phyloP scores from a whole-genome alignment of 1,140 invertebrate genomes.

The Scylla paramamosain region DNA sequence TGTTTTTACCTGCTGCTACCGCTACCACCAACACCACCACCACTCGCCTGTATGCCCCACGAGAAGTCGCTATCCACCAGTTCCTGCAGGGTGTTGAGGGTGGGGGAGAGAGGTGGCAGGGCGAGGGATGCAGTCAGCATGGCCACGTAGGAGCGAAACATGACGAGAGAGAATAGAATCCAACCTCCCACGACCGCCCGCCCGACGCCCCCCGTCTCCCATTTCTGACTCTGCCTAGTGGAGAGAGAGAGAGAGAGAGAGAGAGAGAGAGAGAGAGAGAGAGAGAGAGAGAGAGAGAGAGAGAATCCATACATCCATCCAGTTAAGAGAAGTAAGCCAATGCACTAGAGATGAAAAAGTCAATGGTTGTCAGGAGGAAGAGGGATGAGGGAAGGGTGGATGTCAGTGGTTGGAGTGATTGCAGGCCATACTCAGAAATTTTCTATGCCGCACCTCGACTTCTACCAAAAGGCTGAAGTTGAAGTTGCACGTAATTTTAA shows the following conservation, averaged over 20 bases:
- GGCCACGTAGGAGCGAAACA: slow-evolving; percentile 58
- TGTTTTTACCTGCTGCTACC: too few relatives aligned
- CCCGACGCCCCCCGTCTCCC: neutral
- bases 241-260: neutral
- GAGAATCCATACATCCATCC: too few relatives aligned
- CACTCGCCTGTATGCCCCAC: slow-evolving; percentile 67
- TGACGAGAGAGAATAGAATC: slow-evolving; percentile 62
- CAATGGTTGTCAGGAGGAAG: too few relatives aligned
- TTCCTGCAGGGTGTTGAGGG: slow-evolving; percentile 59
- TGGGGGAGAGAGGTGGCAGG: slow-evolving; percentile 57
- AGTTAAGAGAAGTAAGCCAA: too few relatives aligned
- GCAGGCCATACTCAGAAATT: too few relatives aligned
- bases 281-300: neutral
- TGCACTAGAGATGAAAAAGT: too few relatives aligned
- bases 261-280: neutral
- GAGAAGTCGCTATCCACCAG: slow-evolving; percentile 44
- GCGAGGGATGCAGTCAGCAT: slow-evolving; percentile 67
- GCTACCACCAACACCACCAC: neutral
- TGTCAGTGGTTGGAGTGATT: too few relatives aligned
- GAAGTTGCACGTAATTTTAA: too few relatives aligned
- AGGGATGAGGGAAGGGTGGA: too few relatives aligned
- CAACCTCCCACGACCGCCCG: slow-evolving; percentile 22
- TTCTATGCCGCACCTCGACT: too few relatives aligned
- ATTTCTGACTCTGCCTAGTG: slow-evolving; percentile 42
- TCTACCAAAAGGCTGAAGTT: too few relatives aligned